Base-by-base conservation (phyloP, 1,140 invertebrate genomes). In the Drosophila sp. region DNA sequence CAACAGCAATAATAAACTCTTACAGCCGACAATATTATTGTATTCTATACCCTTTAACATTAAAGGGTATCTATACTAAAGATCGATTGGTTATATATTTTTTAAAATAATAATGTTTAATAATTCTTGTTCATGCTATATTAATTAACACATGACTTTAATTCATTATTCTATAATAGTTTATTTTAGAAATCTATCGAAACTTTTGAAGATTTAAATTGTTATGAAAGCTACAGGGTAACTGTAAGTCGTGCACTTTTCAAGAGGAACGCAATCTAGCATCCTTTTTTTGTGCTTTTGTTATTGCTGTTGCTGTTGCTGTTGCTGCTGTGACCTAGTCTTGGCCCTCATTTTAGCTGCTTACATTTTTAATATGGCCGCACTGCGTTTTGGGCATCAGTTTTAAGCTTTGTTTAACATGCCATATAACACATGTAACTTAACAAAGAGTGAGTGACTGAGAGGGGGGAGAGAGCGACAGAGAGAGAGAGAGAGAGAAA, bases 331-430 rank as follows among this genome's bases (percentile, higher is more conserved):
- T 21, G 50, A 53, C 50, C 57, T 4, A 13, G 11, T 53, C 34
- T 7, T 38, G 29, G 41, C 2, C 27, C 45, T 40, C 38, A 43
- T 59, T 59, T 72, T 25, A 45, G 13, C 21, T 32, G 34, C 43
- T 53, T 66, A 72, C 70, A 66, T 72, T 72, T 72, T 72, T 67
- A 67, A 67, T 45, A 66, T 66, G 53, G 18, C 54, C 69, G 51
- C 45, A 72, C 61, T 64, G 43, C 34, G 62, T 66, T 72, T 51
- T 18, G 61, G 50, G 40, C 51, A 67, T 32, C 62, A 66, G 32
- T 69, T 69, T 73, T 38, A 48, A 73, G 64, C 71, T 34, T 69
- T 69, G 56, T 62, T 69, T 48, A 73, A 61, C 64, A 73, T 56
- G 56, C 64, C 56, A 54, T 46, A 61, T 21, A 66, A 62, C 73